phyloP scores from a whole-genome alignment of 2,113 vertebrate genomes.

The Geococcyx californianus region DNA sequence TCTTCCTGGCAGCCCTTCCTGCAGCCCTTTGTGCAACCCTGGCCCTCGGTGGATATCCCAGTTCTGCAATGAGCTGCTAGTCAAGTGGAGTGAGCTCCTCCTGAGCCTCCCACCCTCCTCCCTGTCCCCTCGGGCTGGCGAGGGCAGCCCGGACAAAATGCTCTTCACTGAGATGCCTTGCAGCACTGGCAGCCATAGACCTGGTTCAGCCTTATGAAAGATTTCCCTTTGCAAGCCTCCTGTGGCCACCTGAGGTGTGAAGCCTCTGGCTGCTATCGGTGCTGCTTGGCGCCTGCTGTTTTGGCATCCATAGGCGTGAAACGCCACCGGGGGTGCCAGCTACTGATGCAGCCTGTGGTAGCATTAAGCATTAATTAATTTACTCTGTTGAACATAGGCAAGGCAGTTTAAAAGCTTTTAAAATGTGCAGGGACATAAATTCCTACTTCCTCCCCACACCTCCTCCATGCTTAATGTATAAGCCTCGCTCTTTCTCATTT shows the following conservation, averaged over 20 bases:
- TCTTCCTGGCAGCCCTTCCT: background rate
- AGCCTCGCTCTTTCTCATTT: background rate
- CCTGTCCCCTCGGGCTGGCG: accelerated
- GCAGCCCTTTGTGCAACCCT: background rate
- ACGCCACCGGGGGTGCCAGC: background rate
- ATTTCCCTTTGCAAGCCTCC: background rate
- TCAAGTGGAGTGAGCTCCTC: accelerated
- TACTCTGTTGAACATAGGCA: background rate
- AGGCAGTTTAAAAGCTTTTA: background rate
- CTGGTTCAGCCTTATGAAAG: background rate
- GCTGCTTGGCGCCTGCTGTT: background rate
- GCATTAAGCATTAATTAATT: background rate
- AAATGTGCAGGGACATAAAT: background rate
- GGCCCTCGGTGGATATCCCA: background rate
- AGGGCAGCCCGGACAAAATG: background rate
- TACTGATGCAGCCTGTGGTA: background rate
- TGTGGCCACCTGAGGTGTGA: background rate
- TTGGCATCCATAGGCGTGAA: accelerated
- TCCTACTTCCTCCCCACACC: background rate
- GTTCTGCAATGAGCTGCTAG: accelerated
- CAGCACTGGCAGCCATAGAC: accelerated
- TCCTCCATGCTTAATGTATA: background rate
- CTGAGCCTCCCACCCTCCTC: background rate
- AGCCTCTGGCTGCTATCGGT: background rate
- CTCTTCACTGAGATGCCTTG: background rate